These are phyloP conservation scores for Tychaedon coryphoeus DNA, from an alignment of 2,113 vertebrate genomes.

Conservation along the genomic window DNA sequence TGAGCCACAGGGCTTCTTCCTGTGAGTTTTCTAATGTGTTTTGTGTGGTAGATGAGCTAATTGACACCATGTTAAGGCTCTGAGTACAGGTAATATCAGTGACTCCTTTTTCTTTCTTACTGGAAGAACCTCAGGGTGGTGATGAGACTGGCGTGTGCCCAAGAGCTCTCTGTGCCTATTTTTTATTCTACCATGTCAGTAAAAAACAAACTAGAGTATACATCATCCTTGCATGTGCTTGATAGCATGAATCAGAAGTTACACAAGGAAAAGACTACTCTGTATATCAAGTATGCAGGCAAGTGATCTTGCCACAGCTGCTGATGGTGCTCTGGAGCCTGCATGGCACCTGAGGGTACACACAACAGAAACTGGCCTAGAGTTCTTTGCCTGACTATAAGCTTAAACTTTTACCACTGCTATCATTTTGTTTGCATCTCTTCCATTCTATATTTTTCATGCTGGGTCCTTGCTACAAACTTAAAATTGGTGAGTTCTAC, in stretches of 20 bases:
- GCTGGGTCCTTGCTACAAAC: constrained; percentile 93
- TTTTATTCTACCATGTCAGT: constrained; percentile 27
- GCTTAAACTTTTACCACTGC: constrained; percentile 79
- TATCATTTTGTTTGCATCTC: constrained; percentile 82
- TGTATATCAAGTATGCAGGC: background rate
- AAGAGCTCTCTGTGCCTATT: background rate
- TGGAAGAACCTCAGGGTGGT: background rate
- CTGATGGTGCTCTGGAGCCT: constrained; percentile 68
- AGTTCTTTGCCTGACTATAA: constrained; percentile 71
- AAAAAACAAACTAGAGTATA: background rate
- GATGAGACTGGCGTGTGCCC: background rate
- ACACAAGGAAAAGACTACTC: background rate
- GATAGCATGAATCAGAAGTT: constrained; percentile 32
- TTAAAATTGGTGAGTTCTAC: constrained; percentile 94
- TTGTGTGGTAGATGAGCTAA: background rate
- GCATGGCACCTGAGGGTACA: constrained; percentile 68
- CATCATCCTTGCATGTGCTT: constrained; percentile 66
- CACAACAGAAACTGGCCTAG: constrained; percentile 24
- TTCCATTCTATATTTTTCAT: constrained; percentile 81
- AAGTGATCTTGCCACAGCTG: constrained; percentile 43
- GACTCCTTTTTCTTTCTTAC: background rate
- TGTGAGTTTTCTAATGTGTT: background rate
- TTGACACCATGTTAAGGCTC: background rate
- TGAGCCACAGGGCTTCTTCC: constrained; percentile 60
- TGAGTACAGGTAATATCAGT: background rate